These are phyloP conservation scores for Catostomus latipinnis DNA, from an alignment of 2,797 vertebrate species.

Conservation along the genomic window DNA sequence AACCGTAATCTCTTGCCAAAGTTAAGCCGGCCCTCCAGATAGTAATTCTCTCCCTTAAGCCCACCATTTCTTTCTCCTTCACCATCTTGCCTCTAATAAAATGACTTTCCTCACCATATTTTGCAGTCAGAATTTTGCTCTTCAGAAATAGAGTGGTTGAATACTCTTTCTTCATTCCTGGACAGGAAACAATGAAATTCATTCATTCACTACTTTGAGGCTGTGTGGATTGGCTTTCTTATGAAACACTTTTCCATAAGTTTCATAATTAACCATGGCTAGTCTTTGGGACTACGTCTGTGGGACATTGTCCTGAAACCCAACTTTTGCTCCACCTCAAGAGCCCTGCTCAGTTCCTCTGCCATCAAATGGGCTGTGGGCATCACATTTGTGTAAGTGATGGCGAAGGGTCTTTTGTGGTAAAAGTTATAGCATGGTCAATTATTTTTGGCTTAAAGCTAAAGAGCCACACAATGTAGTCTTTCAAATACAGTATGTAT, in stretches of 20 bases:
- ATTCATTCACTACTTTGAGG: slow-evolving; percentile 70
- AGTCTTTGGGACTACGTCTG: slow-evolving; percentile 66
- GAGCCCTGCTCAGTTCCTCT: slow-evolving; percentile 39
- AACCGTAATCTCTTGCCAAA: slow-evolving; percentile 45
- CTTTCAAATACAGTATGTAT: background rate
- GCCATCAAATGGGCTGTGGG: slow-evolving; percentile 21
- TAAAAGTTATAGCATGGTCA: slow-evolving; percentile 13
- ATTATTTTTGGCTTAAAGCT: slow-evolving; percentile 15
- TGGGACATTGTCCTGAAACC: slow-evolving; percentile 69
- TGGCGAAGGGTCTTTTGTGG: slow-evolving; percentile 15
- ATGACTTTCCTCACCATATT: slow-evolving; percentile 40
- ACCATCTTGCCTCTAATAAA: slow-evolving; percentile 21
- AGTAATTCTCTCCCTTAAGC: slow-evolving; percentile 29
- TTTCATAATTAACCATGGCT: slow-evolving; percentile 71
- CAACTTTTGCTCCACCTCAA: slow-evolving; percentile 56
- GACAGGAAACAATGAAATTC: slow-evolving; percentile 69
- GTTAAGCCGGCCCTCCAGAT: slow-evolving; percentile 37
- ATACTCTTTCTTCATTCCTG: slow-evolving; percentile 65
- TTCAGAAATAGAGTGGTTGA: slow-evolving; percentile 62
- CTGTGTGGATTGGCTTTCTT: slow-evolving; percentile 63
- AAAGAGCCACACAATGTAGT: slow-evolving; percentile 9
- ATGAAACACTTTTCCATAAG: slow-evolving; percentile 75
- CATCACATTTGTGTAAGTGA: background rate
- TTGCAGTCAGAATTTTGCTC: background rate
- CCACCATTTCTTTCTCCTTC: slow-evolving; percentile 25